Percentiles rank a stretch among this genome's conserved stretches.
phyloP scores from a whole-genome alignment of 2,113 vertebrate species.

The Sinosuthora webbiana region DNA sequence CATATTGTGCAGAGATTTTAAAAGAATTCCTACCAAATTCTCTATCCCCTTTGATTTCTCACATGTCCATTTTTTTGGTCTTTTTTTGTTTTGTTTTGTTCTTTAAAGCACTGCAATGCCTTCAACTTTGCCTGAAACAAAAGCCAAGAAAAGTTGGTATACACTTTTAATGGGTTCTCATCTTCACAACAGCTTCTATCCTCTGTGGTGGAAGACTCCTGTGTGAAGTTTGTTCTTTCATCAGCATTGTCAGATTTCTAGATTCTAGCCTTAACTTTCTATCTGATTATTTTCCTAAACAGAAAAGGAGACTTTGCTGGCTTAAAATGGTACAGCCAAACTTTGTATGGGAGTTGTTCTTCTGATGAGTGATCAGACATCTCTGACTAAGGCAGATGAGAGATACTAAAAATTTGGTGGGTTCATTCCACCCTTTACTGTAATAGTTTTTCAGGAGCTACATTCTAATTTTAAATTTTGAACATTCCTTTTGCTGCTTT shows the following conservation, averaged over 20 bases:
- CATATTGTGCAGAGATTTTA: not conserved
- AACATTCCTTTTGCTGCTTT: not conserved
- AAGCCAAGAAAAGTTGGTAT: fast-evolving
- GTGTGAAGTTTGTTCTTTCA: not conserved
- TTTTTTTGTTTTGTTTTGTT: not conserved
- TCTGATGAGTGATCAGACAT: not conserved
- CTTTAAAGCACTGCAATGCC: not conserved
- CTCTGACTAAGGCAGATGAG: not conserved
- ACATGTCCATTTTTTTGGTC: not conserved
- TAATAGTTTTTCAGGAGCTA: not conserved
- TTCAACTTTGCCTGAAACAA: not conserved
- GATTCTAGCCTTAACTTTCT: not conserved
- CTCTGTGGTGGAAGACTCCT: not conserved
- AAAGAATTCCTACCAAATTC: not conserved
- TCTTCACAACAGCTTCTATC: not conserved
- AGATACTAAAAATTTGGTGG: not conserved
- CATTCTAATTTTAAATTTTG: not conserved
- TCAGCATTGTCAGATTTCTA: not conserved
- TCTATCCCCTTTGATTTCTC: not conserved
- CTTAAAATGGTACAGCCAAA: not conserved
- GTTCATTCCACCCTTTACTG: not conserved
- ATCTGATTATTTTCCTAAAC: not conserved
- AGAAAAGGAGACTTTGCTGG: not conserved
- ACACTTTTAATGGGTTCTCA: not conserved
- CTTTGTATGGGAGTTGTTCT: not conserved